Conservation (phyloP, 2,113 vertebrate species). For the Mirza zaza region DNA sequence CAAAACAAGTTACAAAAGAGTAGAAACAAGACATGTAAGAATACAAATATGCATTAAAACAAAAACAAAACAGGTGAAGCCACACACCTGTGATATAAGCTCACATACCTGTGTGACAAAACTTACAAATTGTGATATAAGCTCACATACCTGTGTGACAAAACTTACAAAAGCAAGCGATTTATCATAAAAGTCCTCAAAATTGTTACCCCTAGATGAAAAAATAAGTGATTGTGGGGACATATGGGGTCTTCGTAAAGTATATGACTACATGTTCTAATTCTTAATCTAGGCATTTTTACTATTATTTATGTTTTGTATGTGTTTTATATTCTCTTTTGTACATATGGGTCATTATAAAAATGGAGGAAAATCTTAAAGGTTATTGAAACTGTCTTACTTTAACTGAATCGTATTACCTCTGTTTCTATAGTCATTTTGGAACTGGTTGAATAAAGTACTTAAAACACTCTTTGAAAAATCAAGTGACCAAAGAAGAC, state of each 20-base stretch:
- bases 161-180: neutral
- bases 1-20: neutral
- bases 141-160: neutral
- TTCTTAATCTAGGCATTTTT: neutral
- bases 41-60: neutral
- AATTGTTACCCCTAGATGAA: neutral
- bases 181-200: neutral
- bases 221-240: neutral
- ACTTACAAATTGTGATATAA: neutral
- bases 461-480: conserved; percentile 84
- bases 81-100: neutral
- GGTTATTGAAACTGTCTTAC: neutral
- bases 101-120: neutral
- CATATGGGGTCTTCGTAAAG: neutral
- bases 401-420: conserved; percentile 45
- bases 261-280: neutral
- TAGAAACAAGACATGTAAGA: neutral
- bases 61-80: neutral
- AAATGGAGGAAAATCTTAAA: neutral
- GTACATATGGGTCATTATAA: neutral
- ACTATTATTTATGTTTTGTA: neutral
- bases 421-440: conserved; percentile 89
- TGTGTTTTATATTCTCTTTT: conserved; percentile 19
- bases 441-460: conserved; percentile 90
- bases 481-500: conserved; percentile 65